phyloP scores from a whole-genome alignment of 30 jellyfish, hydroid and myxozoan species.

The Rhopilema esculentum region DNA sequence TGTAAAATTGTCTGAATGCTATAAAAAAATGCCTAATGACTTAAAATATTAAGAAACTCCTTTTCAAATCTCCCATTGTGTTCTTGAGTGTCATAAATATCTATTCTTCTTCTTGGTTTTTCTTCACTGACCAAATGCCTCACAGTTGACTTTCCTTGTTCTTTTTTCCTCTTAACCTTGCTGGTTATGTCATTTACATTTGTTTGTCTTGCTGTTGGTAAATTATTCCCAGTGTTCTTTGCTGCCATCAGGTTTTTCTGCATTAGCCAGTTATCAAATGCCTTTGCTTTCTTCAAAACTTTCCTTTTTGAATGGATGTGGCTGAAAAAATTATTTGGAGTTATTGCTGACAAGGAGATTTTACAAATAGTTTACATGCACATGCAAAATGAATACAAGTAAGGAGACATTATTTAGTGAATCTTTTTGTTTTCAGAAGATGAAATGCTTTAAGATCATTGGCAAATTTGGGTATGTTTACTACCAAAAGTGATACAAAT shows the following conservation, averaged over 20 bases:
- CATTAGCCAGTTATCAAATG: slow-evolving; percentile 28
- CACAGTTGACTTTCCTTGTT: not conserved
- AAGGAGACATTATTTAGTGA: too few relatives aligned
- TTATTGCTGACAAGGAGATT: not conserved
- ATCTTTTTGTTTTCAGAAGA: too few relatives aligned
- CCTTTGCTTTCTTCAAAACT: not conserved
- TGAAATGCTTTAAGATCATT: too few relatives aligned
- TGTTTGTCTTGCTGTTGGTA: not conserved
- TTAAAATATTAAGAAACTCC: slow-evolving; percentile 25
- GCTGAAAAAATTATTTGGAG: not conserved
- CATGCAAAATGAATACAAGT: too few relatives aligned
- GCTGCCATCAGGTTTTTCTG: slow-evolving; percentile 8
- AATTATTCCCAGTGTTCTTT: not conserved
- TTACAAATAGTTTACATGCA: not conserved
- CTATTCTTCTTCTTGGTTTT: slow-evolving; percentile 37
- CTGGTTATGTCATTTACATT: too few relatives aligned
- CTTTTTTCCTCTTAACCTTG: not conserved
- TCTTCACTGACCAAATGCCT: slow-evolving; percentile 18
- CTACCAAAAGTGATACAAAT: too few relatives aligned
- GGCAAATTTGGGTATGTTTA: too few relatives aligned
- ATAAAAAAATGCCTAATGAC: too few relatives aligned
- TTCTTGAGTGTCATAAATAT: slow-evolving; percentile 26
- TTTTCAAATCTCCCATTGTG: slow-evolving; percentile 44
- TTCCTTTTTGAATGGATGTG: not conserved
- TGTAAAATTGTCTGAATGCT: too few relatives aligned